Evolutionary conservation across 2,888 invertebrate genomes (phyloP).

Genomic region (Tetragnatha montana): DNA sequence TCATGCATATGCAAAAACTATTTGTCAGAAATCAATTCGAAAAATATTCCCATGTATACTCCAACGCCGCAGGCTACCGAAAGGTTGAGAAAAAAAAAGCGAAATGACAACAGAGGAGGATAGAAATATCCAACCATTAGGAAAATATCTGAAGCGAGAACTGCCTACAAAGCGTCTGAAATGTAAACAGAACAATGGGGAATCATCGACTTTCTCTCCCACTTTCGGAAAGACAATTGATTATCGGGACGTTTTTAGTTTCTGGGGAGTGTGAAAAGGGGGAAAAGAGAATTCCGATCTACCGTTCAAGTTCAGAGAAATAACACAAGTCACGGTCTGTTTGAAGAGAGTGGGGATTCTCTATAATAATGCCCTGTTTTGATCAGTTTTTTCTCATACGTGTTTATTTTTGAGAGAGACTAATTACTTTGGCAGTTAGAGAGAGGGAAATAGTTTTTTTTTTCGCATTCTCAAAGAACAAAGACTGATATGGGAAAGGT

Average conservation of each 20-base stretch:
- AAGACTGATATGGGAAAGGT: conserved; percentile 16
- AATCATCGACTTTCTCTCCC: not conserved
- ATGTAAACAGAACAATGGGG: not conserved
- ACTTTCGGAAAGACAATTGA: not conserved
- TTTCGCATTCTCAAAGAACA: not conserved
- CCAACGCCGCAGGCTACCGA: too few relatives aligned
- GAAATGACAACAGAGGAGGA: too few relatives aligned
- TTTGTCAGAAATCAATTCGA: too few relatives aligned
- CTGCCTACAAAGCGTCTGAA: too few relatives aligned
- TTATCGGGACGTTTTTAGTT: not conserved
- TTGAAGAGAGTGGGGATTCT: conserved; percentile 10
- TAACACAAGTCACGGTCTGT: conserved; percentile 38
- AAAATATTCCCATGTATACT: too few relatives aligned
- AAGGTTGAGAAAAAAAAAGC: too few relatives aligned
- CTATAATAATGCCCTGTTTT: conserved; percentile 16
- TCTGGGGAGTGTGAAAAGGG: not conserved
- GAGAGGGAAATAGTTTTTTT: not conserved
- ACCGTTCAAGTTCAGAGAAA: conserved; percentile 36
- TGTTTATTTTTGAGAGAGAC: conserved; percentile 32
- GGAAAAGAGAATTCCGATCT: not conserved
- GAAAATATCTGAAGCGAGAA: too few relatives aligned
- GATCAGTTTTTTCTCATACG: conserved; percentile 11
- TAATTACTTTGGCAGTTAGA: conserved; percentile 12
- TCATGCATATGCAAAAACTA: too few relatives aligned
- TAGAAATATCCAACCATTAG: too few relatives aligned